Evolutionary conservation across 1,140 invertebrate genomes (phyloP).

Genomic region (Zaprionus camerounensis): DNA sequence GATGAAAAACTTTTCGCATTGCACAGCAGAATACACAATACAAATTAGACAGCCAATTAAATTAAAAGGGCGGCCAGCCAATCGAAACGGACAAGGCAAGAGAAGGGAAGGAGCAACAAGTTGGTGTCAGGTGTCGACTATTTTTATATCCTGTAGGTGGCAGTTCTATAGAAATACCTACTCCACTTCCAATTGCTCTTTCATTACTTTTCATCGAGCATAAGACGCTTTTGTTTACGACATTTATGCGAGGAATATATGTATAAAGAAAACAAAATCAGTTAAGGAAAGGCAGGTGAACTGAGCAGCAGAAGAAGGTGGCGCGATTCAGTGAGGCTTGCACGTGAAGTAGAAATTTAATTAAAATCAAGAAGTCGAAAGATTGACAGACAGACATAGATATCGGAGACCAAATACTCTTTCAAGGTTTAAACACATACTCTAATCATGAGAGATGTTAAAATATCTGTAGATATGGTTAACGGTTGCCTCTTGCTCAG

Average conservation of each 20-base stretch:
- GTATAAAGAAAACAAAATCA: conserved; percentile 15
- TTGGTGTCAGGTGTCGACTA: conserved; percentile 1
- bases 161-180: neutral
- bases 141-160: conserved; percentile 17
- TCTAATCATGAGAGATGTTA: neutral
- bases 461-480: too few species aligned
- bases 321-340: neutral
- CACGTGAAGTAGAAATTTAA: conserved; percentile 54
- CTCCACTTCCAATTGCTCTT: conserved; percentile 2
- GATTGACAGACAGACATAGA: neutral
- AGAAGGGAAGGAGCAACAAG: neutral
- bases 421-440: neutral
- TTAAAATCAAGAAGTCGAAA: conserved; percentile 46
- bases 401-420: neutral
- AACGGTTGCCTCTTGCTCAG: too few species aligned
- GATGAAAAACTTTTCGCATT: conserved; percentile 43
- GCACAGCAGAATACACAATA: conserved; percentile 43
- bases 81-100: conserved; percentile 20
- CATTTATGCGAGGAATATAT: conserved; percentile 1
- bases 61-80: conserved; percentile 54
- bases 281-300: neutral
- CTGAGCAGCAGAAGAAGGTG: neutral
- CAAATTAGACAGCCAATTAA: conserved; percentile 70
- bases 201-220: neutral
- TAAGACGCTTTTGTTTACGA: neutral